phyloP scores from a whole-genome alignment of 2,113 vertebrate species.

The Manacus vitellinus region DNA sequence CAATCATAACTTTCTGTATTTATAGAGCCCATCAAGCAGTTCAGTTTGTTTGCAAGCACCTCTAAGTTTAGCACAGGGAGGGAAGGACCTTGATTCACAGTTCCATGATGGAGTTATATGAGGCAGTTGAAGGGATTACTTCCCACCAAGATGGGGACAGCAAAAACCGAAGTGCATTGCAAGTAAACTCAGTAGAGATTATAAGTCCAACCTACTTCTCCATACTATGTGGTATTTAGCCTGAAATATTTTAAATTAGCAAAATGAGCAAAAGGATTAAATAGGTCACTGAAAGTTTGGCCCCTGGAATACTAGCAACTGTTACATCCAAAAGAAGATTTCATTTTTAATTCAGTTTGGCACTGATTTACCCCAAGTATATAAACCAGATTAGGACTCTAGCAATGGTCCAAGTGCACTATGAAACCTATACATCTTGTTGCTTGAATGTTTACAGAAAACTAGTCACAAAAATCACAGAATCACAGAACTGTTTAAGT shows the following conservation, averaged over 20 bases:
- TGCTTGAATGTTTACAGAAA: background rate
- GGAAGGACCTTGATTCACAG: background rate
- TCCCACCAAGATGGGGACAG: accelerated
- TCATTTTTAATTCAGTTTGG: background rate
- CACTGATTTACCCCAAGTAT: background rate
- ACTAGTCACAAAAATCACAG: background rate
- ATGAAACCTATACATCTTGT: background rate
- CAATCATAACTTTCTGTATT: background rate
- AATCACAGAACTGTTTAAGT: background rate
- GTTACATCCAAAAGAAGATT: background rate
- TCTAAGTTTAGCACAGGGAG: background rate
- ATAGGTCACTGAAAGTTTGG: background rate
- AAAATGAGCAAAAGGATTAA: background rate
- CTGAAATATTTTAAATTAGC: background rate
- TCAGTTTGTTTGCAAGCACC: background rate
- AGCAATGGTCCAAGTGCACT: background rate
- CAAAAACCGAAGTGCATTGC: background rate
- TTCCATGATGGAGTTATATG: background rate
- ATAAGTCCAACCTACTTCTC: background rate
- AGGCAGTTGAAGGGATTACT: background rate
- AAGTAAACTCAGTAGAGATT: background rate
- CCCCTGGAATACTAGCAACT: background rate
- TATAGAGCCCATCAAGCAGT: background rate
- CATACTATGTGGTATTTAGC: background rate
- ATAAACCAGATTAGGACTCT: background rate